Evolutionary conservation across 2,113 vertebrate species (phyloP).

Genomic region (Regulus satrapa): DNA sequence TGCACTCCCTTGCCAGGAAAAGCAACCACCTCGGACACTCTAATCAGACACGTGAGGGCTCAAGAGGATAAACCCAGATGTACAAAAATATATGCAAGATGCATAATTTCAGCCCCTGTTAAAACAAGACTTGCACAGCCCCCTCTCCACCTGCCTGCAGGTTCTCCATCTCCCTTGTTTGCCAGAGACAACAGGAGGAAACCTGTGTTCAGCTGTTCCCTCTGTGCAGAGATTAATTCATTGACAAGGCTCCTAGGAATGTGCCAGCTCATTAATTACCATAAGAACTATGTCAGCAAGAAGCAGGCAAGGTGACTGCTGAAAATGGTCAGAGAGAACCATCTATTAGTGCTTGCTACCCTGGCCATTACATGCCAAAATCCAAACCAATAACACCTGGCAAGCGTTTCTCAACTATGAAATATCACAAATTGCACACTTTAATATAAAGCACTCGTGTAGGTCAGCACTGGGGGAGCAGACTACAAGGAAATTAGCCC

Average conservation of each 20-base stretch:
- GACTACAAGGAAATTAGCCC: background rate
- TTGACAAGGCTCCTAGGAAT: slow-evolving; percentile 53
- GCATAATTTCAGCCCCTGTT: background rate
- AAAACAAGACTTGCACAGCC: background rate
- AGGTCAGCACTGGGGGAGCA: background rate
- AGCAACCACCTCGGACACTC: background rate
- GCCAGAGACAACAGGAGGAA: slow-evolving; percentile 37
- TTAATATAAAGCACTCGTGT: background rate
- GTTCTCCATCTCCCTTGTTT: background rate
- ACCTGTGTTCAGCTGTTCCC: slow-evolving; percentile 44
- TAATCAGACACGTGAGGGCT: background rate
- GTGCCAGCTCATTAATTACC: slow-evolving; percentile 75
- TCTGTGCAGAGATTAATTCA: slow-evolving; percentile 63
- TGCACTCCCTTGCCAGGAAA: background rate
- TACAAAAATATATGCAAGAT: background rate
- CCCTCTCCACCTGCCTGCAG: background rate
- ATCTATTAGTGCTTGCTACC: background rate
- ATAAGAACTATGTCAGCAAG: slow-evolving; percentile 69
- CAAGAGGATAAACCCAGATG: background rate
- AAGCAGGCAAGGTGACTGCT: slow-evolving; percentile 69
- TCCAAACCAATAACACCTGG: background rate
- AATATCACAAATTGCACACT: background rate
- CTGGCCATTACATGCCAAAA: slow-evolving; percentile 2
- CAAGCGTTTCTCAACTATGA: background rate
- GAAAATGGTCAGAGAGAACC: slow-evolving; percentile 12